Conservation (phyloP, 92 coral and sea anemone genomes). For the Meandrina meandrites region DNA sequence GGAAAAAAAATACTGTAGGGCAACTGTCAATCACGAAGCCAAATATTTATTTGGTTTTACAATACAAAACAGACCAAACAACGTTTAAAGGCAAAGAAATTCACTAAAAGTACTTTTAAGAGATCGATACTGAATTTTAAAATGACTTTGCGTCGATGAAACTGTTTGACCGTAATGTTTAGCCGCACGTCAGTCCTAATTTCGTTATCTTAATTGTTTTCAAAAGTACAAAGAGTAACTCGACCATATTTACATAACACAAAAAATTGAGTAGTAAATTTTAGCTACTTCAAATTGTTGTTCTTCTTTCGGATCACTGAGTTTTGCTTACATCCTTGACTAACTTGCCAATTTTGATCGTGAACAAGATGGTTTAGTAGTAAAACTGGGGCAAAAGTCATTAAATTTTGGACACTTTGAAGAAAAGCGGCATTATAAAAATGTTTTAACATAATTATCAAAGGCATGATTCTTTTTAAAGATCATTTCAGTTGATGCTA, state of each 20-base stretch:
- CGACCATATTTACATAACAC: neutral
- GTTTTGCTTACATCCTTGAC: neutral
- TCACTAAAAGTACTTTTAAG: too few species aligned
- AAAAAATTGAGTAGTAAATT: neutral
- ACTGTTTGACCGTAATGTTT: neutral
- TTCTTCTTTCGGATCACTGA: neutral
- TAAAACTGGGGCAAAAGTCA: neutral
- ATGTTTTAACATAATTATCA: neutral
- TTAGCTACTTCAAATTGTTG: neutral
- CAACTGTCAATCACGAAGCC: conserved; percentile 4
- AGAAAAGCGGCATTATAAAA: neutral
- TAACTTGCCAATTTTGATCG: neutral
- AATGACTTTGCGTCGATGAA: neutral
- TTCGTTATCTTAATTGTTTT: neutral
- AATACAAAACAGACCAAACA: neutral
- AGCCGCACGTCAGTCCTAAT: neutral
- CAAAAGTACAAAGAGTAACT: neutral
- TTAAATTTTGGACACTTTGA: neutral
- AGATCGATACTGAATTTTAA: neutral
- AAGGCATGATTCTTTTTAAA: neutral
- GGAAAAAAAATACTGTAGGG: neutral
- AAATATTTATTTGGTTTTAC: neutral
- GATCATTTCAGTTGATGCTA: neutral
- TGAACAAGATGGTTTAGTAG: neutral
- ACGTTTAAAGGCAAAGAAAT: neutral